Percentiles rank a stretch among this genome's conserved stretches.
Evolutionary conservation across 1,140 invertebrate genomes (phyloP).

Genomic region (Leucophenga varia): DNA sequence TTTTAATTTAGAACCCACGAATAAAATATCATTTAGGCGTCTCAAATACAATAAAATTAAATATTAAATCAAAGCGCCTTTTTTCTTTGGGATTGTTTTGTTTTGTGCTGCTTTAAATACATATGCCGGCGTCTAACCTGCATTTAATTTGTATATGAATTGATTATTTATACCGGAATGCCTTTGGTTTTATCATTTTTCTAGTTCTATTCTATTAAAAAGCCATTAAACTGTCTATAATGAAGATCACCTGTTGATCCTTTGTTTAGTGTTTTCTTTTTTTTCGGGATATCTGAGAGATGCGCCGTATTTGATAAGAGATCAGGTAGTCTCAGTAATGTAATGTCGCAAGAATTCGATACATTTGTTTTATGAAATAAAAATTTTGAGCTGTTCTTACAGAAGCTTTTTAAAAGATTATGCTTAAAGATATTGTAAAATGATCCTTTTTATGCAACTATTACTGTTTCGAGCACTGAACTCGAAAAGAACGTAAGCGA

Average conservation of each 20-base stretch:
- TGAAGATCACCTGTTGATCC: slow-evolving; percentile 49
- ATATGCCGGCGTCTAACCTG: slow-evolving; percentile 27
- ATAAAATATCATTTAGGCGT: slow-evolving; percentile 22
- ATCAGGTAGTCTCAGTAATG: no score
- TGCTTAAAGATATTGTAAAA: no score
- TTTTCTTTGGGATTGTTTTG: background rate
- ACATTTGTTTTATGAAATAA: no score
- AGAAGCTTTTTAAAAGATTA: no score
- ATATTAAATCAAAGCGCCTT: background rate
- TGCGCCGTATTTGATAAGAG: background rate
- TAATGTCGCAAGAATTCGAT: no score
- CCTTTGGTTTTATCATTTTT: slow-evolving; percentile 3
- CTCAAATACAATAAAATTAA: background rate
- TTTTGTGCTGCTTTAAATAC: slow-evolving; percentile 5
- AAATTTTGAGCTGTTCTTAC: no score
- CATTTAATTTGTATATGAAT: slow-evolving; percentile 32
- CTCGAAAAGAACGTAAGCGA: no score
- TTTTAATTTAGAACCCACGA: slow-evolving; percentile 45
- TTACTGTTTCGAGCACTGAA: no score
- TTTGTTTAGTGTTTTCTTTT: slow-evolving; percentile 25
- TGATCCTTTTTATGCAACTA: no score
- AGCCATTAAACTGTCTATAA: slow-evolving; percentile 37
- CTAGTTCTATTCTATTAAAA: slow-evolving; percentile 41
- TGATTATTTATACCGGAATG: slow-evolving; percentile 2
- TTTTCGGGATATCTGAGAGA: background rate